Evolutionary conservation across 2,888 invertebrate species (phyloP), one percentile per base, ranked within the genome.

Genomic region (Acronicta psi): DNA sequence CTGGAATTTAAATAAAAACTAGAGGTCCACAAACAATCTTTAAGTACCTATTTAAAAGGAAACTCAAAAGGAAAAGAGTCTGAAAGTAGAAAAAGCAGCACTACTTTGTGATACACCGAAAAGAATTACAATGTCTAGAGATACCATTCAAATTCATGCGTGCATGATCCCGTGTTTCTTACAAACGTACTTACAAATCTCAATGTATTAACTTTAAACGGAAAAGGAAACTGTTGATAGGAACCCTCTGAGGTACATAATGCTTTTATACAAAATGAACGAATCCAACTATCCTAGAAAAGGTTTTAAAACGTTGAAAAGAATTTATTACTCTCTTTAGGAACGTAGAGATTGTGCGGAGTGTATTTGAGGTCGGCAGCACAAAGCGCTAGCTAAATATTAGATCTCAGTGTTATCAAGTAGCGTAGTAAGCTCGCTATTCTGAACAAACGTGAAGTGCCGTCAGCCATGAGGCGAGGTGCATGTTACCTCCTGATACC

Each of bases 61-160:
- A 64, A 36, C 38, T 50, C 31, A 18, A 69, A 46, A 14, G 31
- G 31, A 40, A 56, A 65, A 14, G 46, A 40, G 46, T 47, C 47
- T 44, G 46, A 65, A 51, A 23, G 38, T 65, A 29, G 14, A 49
- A 64, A 63, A 14, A 49, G 44, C 17, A 29, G 31, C 29, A 29
- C 11, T 11, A 29, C 29, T 51, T 56, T 57, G 65, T 64, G 18
- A 20, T 23, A 41, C 20, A 40, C 41, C 17, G 13, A 17, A 41
- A 49, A 41, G 43, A 49, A 51, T 41, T 52, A 71, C 44, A 71
- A 52, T 65, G 16, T 52, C 29, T n/a, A 38, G 34, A 17, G 38
- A 52, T 44, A 43, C 44, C 47, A 59, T 71, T 52, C 47, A 52
- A 52, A 71, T 45, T 37, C 40, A 52, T 43, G 25, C 46, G 50